phyloP scores from a whole-genome alignment of 1,140 invertebrate genomes.

The Aphidius gifuensis region DNA sequence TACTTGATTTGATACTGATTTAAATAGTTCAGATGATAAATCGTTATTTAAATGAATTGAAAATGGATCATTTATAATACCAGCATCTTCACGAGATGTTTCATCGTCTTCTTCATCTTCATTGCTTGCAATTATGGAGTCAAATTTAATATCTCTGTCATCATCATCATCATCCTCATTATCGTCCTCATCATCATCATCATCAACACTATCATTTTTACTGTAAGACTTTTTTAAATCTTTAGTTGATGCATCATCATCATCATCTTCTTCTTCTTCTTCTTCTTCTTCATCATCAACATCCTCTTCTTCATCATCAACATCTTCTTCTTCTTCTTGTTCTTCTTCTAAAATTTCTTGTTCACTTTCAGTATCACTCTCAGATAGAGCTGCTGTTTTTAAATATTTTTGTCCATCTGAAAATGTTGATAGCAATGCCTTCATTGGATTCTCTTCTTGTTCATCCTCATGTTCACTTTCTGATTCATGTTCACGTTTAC shows the following conservation, averaged over 20 bases:
- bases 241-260: conserved; percentile 31
- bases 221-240: conserved; percentile 21
- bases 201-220: conserved; percentile 32
- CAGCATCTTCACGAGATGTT: conserved; percentile 43
- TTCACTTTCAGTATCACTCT: conserved; percentile 35
- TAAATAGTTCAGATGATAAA: conserved; percentile 59
- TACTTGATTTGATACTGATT: conserved; percentile 54
- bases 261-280: conserved; percentile 31
- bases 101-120: conserved; percentile 45
- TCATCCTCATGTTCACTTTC: conserved; percentile 32
- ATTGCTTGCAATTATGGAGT: conserved; percentile 28
- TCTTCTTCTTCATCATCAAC: conserved; percentile 24
- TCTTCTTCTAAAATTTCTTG: conserved; percentile 24
- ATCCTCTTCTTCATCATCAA: conserved; percentile 14
- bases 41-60: conserved; percentile 64
- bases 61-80: conserved; percentile 62
- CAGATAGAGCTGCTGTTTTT: conserved; percentile 38
- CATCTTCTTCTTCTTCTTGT: conserved; percentile 19
- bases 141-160: conserved; percentile 33
- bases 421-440: conserved; percentile 59
- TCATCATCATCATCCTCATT: conserved; percentile 31
- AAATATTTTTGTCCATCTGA: conserved; percentile 29
- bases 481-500: conserved; percentile 26
- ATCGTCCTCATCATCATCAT: conserved; percentile 30
- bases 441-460: conserved; percentile 57